Base-by-base conservation (phyloP, 2,888 invertebrate genomes). In the Eulithis testata region DNA sequence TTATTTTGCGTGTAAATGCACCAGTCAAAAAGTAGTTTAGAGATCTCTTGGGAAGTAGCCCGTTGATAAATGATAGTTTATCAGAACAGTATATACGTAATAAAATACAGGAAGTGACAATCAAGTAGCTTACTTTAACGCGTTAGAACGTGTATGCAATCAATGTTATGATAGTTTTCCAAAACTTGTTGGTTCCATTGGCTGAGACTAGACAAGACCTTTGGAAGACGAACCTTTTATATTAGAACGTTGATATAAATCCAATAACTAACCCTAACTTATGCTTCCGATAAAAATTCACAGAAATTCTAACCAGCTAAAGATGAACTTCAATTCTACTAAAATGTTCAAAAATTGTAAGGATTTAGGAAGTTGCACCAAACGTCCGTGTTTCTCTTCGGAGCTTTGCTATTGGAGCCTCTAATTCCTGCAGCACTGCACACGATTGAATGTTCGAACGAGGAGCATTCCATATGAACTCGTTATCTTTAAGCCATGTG, bases 401-500 rank as follows among this genome's bases (percentile, higher is more conserved):
- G 8, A 40, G 8, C 14, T 50, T 50, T n/a, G 36, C 36, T 11
- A 12, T 27, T 14, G 63, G 21, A 11, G 37, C 55, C 55, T 60
- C 45, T n/a, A 12, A 37, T 31, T 47, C n/a, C 11, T 52, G 60
- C 40, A 9, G 56, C 47, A 57, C 47, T 65, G 61, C 14, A 61
- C 59, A 31, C 44, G 40, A 55, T 55, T 55, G 4, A 65, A 58
- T 62, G 62, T 51, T 55, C 14, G 50, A 59, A 55, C 62, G 54
- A 60, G 56, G 37, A 61, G 76, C 77, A 81, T 81, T 79, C 83
- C 80, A 75, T 79, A 78, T 72, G 81, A 49, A 79, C 82, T 78
- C 75, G 79, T 81, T 82, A 80, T 81, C 74, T 81, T 78, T 80
- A 82, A 74, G 76, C 71, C 73, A 77, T 75, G 78, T 81, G 87